Evolutionary conservation across 2,888 invertebrate genomes (phyloP).

Genomic region (Anoplius nigerrimus): DNA sequence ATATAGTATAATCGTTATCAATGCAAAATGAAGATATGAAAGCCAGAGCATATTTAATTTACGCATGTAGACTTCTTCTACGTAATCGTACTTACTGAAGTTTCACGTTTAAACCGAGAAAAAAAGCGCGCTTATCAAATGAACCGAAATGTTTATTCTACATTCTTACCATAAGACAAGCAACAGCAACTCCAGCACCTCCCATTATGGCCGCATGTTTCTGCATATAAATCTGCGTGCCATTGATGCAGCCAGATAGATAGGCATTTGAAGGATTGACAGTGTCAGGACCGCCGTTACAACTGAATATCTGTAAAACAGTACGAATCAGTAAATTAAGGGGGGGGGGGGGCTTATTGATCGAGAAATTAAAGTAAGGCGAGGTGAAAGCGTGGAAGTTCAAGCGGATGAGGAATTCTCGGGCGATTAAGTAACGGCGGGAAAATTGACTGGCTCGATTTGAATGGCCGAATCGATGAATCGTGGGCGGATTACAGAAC

Average conservation of each 20-base stretch:
- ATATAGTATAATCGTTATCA: too few relatives aligned
- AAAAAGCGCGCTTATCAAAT: too few relatives aligned
- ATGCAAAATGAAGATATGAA: too few relatives aligned
- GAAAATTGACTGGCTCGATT: conserved; percentile 25
- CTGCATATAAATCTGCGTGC: conserved; percentile 83
- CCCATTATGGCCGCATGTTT: conserved; percentile 89
- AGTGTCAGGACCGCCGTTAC: conserved; percentile 61
- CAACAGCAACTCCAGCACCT: conserved; percentile 87
- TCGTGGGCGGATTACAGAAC: conserved; percentile 8
- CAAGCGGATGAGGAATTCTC: conserved; percentile 3
- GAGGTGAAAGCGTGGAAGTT: conserved; percentile 62
- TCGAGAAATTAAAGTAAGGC: conserved; percentile 49
- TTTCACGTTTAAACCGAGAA: too few relatives aligned
- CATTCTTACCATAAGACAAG: conserved; percentile 89
- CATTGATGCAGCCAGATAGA: conserved; percentile 85
- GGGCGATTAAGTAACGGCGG: conserved; percentile 41
- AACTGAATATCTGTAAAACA: conserved; percentile 73
- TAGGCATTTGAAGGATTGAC: conserved; percentile 80
- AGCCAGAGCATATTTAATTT: too few relatives aligned
- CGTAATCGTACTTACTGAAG: too few relatives aligned
- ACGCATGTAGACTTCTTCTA: too few relatives aligned
- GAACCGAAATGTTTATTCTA: too few relatives aligned
- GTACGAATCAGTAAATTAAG: conserved; percentile 1
- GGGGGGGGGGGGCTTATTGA: background rate
- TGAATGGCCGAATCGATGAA: conserved; percentile 31